Conservation (phyloP, 2,797 vertebrate species). For the Gymnopithys bicolor region DNA sequence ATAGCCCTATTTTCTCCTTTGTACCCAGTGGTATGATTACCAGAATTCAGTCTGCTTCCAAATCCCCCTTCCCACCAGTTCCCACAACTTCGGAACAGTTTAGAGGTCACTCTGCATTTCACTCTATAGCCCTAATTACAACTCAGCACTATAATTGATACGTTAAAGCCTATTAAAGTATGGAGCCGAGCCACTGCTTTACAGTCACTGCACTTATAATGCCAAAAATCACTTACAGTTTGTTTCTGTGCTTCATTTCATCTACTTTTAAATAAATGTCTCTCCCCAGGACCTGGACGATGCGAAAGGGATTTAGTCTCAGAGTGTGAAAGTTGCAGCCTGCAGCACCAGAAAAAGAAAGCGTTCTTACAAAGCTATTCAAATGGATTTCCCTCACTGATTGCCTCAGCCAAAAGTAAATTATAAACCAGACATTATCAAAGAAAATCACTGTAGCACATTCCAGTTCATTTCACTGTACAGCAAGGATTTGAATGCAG, state of each 20-base stretch:
- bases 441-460: slow-evolving; percentile 43
- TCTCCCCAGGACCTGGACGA: slow-evolving; percentile 53
- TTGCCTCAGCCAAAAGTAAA: slow-evolving; percentile 55
- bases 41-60: slow-evolving; percentile 24
- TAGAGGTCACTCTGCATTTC: slow-evolving; percentile 56
- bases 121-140: slow-evolving; percentile 55
- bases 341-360: slow-evolving; percentile 58
- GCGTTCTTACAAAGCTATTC: slow-evolving; percentile 44
- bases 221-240: slow-evolving; percentile 69
- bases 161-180: slow-evolving; percentile 69
- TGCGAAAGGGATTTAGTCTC: slow-evolving; percentile 42
- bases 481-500: background rate
- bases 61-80: slow-evolving; percentile 41
- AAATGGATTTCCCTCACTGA: slow-evolving; percentile 58
- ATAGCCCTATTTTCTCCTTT: background rate
- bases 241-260: slow-evolving; percentile 63
- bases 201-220: slow-evolving; percentile 59
- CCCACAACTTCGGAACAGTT: slow-evolving; percentile 1
- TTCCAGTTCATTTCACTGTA: slow-evolving; percentile 40
- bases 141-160: slow-evolving; percentile 67
- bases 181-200: slow-evolving; percentile 59
- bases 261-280: slow-evolving; percentile 58
- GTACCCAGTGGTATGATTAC: background rate
- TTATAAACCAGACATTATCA: slow-evolving; percentile 64
- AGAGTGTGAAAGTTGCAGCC: slow-evolving; percentile 61